These are phyloP conservation scores for Choristoneura rosaceana DNA, from an alignment of 2,888 invertebrate species.

Conservation along the genomic window DNA sequence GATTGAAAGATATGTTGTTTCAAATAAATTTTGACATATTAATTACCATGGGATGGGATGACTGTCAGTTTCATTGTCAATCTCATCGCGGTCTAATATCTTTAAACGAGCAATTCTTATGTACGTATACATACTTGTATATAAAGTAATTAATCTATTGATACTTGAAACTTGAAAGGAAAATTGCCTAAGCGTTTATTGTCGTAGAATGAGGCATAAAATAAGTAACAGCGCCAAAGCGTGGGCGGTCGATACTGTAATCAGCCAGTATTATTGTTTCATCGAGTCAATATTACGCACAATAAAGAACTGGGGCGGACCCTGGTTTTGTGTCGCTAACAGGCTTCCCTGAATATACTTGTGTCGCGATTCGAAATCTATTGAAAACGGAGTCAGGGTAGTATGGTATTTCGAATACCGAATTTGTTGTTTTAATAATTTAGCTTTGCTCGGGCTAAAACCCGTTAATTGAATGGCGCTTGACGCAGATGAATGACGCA, in stretches of 20 bases:
- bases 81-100: too few species aligned
- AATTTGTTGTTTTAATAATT: neutral
- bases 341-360: conserved; percentile 14
- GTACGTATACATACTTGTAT: too few species aligned
- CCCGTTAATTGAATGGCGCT: too few species aligned
- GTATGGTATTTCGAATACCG: neutral
- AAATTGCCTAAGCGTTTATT: neutral
- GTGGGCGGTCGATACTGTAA: conserved; percentile 23
- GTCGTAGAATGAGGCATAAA: conserved; percentile 4
- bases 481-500: too few species aligned
- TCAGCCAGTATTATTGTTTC: conserved; percentile 27
- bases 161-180: neutral
- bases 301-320: conserved; percentile 24
- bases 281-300: conserved; percentile 26
- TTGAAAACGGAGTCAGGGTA: neutral
- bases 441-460: too few species aligned
- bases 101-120: too few species aligned
- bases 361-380: conserved; percentile 1
- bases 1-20: too few species aligned
- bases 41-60: too few species aligned
- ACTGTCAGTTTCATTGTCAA: too few species aligned
- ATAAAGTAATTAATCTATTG: neutral
- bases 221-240: conserved; percentile 7
- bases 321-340: conserved; percentile 10
- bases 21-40: too few species aligned